phyloP scores from a whole-genome alignment of 2,113 vertebrate genomes.

The Catharus bicknelli region DNA sequence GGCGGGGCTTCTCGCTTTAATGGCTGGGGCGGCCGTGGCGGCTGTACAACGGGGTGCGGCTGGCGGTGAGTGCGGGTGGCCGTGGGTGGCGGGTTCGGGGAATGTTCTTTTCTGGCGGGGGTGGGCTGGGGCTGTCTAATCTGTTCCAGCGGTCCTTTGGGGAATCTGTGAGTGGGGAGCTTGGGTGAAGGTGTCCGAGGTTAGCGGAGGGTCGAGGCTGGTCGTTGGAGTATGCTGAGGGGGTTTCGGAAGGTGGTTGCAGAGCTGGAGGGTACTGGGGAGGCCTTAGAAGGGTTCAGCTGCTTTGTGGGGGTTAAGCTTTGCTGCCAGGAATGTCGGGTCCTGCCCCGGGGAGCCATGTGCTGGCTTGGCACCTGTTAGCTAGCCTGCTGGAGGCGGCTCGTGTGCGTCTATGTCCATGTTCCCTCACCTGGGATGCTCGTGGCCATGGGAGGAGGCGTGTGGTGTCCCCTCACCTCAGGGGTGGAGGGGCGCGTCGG shows the following conservation, averaged over 20 bases:
- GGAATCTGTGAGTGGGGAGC: fast-evolving
- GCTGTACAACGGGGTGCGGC: not conserved
- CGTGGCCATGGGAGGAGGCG: not conserved
- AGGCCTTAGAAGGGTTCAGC: not conserved
- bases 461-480: not conserved
- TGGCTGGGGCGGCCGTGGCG: not conserved
- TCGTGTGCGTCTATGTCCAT: fast-evolving
- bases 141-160: fast-evolving
- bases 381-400: not conserved
- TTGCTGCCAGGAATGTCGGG: fast-evolving
- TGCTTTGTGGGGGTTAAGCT: fast-evolving
- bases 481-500: not conserved
- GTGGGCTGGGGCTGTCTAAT: fast-evolving
- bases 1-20: not conserved
- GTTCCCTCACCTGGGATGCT: not conserved
- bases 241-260: not conserved
- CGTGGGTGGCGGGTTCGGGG: not conserved
- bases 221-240: too few species aligned
- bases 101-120: fast-evolving
- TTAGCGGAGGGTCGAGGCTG: too few species aligned
- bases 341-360: not conserved
- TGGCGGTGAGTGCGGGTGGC: fast-evolving
- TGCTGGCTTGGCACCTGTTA: not conserved
- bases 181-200: not conserved
- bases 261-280: not conserved